These are phyloP conservation scores for Limnephilus rhombicus DNA, from an alignment of 2,888 invertebrate genomes.

Conservation along the genomic window DNA sequence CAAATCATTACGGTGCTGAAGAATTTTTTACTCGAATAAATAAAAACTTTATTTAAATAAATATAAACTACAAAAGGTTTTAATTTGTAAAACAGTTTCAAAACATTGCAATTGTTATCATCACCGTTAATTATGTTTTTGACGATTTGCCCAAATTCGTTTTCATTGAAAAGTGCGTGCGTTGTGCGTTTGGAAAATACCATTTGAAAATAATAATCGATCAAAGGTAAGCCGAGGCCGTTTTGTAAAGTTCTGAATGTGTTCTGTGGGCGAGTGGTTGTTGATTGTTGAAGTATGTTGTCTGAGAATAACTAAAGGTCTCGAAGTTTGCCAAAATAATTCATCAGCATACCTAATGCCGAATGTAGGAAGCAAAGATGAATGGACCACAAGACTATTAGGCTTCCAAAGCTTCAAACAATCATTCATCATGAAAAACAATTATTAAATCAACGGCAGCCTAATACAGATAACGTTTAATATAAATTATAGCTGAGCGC, in stretches of 20 bases:
- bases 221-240: neutral
- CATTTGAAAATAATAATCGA: constrained; percentile 3
- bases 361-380: constrained; percentile 25
- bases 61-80: neutral
- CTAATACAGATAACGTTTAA: neutral
- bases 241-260: constrained; percentile 10
- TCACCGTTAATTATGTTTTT: neutral
- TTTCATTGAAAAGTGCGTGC: neutral
- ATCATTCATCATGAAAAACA: constrained; percentile 25
- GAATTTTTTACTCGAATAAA: neutral
- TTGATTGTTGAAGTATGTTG: constrained; percentile 24
- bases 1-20: no score
- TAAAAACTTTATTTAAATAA: neutral
- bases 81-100: neutral
- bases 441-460: neutral
- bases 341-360: constrained; percentile 23
- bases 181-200: neutral
- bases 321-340: constrained; percentile 27
- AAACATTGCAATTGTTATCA: neutral
- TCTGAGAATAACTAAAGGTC: constrained; percentile 37
- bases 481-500: neutral
- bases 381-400: constrained; percentile 34
- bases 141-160: neutral
- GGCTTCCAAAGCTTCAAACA: constrained; percentile 10
- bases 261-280: constrained; percentile 12